Base-by-base conservation (phyloP, 2,797 vertebrate species). In the Tolypeutes matacus region DNA sequence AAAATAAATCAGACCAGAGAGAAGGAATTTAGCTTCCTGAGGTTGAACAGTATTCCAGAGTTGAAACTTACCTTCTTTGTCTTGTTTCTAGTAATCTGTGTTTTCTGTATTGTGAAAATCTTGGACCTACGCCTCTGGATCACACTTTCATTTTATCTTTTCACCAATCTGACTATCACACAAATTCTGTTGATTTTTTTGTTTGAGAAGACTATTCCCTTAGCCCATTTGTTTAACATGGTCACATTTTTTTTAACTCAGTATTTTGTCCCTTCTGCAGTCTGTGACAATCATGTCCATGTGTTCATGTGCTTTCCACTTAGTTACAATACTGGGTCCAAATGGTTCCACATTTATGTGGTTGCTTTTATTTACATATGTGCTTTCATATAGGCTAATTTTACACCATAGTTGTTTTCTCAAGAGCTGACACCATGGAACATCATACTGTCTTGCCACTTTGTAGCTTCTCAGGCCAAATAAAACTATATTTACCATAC, bases 401-500 rank as follows among this genome's bases (percentile, higher is more conserved):
- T 18, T 46, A 25, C 3, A 60, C 20, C 4, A 11, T 11, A 25
- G 2, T 10, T 60, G 12, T 73, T 69, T 88, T 78, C 70, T 72
- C 13, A 49, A 67, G 76, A 36, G 5, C 1, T 23, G 13, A 31
- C 5, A 5, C 42, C 42, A 36, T 39, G 49, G n/a, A 11, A 7
- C 5, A 78, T 27, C 8, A 31, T 72, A 13, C 8, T 20, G 4
- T 65, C 11, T 65, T 80, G 39, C 2, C 13, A 23, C 18, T 21
- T 75, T 36, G 31, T 8, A 46, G 39, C n/a, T 80, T n/a, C 46
- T 4, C 25, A 82, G 42, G 86, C 46, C 42, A 46, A 46, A 46
- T 46, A 46, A 36, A 86, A 93, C 93, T 7, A 65, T 13, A 87
- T 81, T 93, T 83, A 25, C n/a, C 5, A 60, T 8, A 39, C 4